Evolutionary conservation across 2,113 vertebrate species (phyloP), one percentile per base, ranked within the genome.

Genomic region (Cynocephalus volans): DNA sequence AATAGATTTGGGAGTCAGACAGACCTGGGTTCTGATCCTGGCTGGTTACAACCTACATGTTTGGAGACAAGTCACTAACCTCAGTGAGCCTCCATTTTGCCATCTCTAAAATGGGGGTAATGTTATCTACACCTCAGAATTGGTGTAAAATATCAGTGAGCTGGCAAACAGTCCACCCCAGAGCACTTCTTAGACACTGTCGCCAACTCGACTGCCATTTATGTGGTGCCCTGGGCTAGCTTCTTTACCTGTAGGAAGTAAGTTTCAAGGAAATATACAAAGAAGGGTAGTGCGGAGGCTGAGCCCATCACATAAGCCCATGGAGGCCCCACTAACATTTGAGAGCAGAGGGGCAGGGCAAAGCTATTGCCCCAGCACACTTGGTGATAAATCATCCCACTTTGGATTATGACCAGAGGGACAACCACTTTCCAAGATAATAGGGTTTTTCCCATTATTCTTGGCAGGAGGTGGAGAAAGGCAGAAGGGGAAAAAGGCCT

Each of bases 381-480:
- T 41, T 58, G 80, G 83, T 90, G 65, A 96, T 98, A 95, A 97
- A 88, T 98, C 93, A 87, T 72, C 58, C 2, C 3, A 56, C 62
- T 95, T 72, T 96, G 96, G 93, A 96, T 90, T 96, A 70, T 90
- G 76, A 97, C 93, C 97, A 97, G 95, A 97, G 87, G 56, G 92
- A 93, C 97, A 98, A 96, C 33, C 72, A 85, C 89, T 98, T 95
- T 95, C 89, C 83, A 90, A 96, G 95, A 97, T 85, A 96, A 97
- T 76, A 94, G 83, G 72, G 95, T 96, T 97, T 97, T 93, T 80
- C 95, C 89, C 93, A 95, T 97, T 95, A 96, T 92, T 97, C 96
- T 97, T 97, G 95, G 97, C 97, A 98, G 90, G 76, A 96, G 33
- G 83, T 79, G 24, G 90, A 41, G 67, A 98, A 95, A 93, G 76